These are phyloP conservation scores for Cepphus grylle DNA, from an alignment of 2,113 vertebrate genomes.

Conservation along the genomic window DNA sequence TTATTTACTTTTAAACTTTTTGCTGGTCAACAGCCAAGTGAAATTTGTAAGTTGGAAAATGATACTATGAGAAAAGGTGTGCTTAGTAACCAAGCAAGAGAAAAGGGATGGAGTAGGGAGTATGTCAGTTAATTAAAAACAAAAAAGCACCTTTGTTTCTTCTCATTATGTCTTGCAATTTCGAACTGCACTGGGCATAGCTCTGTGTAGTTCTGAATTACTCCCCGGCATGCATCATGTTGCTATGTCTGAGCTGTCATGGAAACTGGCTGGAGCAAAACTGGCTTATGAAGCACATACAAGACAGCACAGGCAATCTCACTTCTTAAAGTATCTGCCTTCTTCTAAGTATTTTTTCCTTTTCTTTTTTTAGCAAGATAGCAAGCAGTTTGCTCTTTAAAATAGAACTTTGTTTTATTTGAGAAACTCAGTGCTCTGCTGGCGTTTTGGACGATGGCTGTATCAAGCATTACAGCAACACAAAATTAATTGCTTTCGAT, in stretches of 20 bases:
- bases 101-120: neutral
- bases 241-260: conserved; percentile 22
- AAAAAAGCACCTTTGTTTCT: neutral
- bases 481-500: conserved; percentile 17
- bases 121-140: neutral
- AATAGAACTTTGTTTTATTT: neutral
- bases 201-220: neutral
- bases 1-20: neutral
- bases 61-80: neutral
- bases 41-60: neutral
- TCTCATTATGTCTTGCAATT: neutral
- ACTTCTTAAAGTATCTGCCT: neutral
- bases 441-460: neutral
- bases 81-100: neutral
- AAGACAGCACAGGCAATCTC: neutral
- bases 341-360: neutral
- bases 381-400: neutral
- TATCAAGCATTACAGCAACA: neutral
- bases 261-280: conserved; percentile 30
- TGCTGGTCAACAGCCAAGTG: neutral
- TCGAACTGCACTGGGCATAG: neutral
- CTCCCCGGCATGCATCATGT: neutral
- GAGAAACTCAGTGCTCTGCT: neutral
- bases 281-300: neutral
- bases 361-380: neutral